Conservation (phyloP, 2,113 vertebrate species). For the Nerophis lumbriciformis region DNA sequence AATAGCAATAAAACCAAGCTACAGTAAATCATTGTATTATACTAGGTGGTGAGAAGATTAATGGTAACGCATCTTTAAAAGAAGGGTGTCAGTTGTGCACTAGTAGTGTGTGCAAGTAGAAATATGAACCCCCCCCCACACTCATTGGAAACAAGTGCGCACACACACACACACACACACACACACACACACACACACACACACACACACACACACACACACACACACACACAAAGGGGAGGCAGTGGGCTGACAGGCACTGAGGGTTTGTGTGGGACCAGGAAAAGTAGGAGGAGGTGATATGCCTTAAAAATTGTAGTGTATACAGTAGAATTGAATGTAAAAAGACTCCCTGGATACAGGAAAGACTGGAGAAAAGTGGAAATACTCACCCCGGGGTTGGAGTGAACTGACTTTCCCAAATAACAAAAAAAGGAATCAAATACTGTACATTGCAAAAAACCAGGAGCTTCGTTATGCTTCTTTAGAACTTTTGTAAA, state of each 20-base stretch:
- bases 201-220: constrained; percentile 44
- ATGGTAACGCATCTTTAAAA: constrained; percentile 89
- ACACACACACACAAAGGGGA: constrained; percentile 80
- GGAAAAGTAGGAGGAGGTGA: constrained; percentile 59
- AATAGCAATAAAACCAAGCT: constrained; percentile 95
- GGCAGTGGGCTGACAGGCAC: constrained; percentile 73
- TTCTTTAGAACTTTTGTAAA: constrained; percentile 16
- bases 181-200: not conserved
- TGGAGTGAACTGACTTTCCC: constrained; percentile 53
- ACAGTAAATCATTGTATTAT: constrained; percentile 80
- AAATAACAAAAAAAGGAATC: constrained; percentile 15
- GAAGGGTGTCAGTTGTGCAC: constrained; percentile 97
- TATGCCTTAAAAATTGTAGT: constrained; percentile 72
- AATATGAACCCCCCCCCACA: constrained; percentile 67
- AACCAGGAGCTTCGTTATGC: constrained; percentile 1
- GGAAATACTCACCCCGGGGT: constrained; percentile 57
- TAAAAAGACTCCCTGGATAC: constrained; percentile 62
- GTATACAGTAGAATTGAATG: constrained; percentile 72
- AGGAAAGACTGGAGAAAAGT: constrained; percentile 73
- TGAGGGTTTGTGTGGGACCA: constrained; percentile 67
- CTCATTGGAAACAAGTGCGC: constrained; percentile 76
- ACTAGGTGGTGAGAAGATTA: constrained; percentile 79
- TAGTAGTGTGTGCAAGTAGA: constrained; percentile 92
- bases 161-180: constrained; percentile 73
- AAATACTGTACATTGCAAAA: constrained; percentile 26